Evolutionary conservation across 1,140 invertebrate species (phyloP), one percentile per base, ranked within the genome.

Genomic region (Aphaenogaster rudis): DNA sequence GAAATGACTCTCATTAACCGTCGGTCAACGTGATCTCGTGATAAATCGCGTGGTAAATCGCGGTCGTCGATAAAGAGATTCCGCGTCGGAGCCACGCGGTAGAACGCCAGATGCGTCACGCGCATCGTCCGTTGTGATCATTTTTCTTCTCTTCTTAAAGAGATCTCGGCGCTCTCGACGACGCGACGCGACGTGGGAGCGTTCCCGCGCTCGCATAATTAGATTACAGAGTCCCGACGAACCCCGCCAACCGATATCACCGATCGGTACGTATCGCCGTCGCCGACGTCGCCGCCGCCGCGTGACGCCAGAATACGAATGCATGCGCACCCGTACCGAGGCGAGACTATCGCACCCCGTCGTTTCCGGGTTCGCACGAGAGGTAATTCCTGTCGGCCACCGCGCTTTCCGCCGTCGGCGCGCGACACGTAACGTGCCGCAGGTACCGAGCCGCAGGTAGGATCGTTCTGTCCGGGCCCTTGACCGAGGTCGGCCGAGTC

Each of bases 401-500:
- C 28, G 36, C 52, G 9, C 39, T 57, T 48, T n/a, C 42, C 4
- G n/a, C 5, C 52, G 52, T 59, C 21, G 67, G 15, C 17, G 21
- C 63, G 42, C 28, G 36, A 36, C 52, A 71, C n/a, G 63, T 33
- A 11, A 80, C 21, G 52, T 57, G 42, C 50, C 28, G 33, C 61
- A 28, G 7, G 17, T 61, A 59, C 36, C 48, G 3, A 57, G 39
- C 5, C 39, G 61, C 48, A 81, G 48, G 64, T 81, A 81, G 63
- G 36, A 45, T 36, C 15, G 54, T 59, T 59, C 42, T 8, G 9
- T 42, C 39, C 17, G 59, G 1, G 15, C 15, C 17, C 45, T 61
- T 17, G 36, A 72, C 79, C 66, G 66, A 82, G 21, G 17, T 85
- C 42, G 66, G 36, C 2, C 72, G 36, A 71, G 45, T 59, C 52